phyloP scores from a whole-genome alignment of 2,888 invertebrate species.

The Drosophila peninsularis region DNA sequence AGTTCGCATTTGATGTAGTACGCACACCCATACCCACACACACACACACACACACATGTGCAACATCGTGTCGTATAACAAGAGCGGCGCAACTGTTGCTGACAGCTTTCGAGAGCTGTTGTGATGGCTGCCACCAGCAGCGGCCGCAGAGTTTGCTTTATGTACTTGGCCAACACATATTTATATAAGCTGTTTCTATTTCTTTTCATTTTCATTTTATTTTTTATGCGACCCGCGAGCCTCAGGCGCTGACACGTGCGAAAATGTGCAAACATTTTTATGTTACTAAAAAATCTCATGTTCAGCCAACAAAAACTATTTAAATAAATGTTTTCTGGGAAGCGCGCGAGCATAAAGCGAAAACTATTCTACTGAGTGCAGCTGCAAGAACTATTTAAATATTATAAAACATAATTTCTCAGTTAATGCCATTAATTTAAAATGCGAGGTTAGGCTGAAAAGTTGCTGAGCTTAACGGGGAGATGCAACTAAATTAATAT shows the following conservation, averaged over 20 bases:
- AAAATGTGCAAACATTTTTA: not conserved
- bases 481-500: too few relatives aligned
- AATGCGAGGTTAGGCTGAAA: not conserved
- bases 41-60: constrained; percentile 27
- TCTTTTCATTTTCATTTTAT: not conserved
- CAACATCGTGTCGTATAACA: constrained; percentile 46
- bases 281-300: not conserved
- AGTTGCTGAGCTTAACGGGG: not conserved
- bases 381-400: not conserved
- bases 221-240: not conserved
- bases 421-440: not conserved
- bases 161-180: constrained; percentile 12
- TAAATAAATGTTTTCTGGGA: not conserved
- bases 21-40: constrained; percentile 2
- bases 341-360: not conserved
- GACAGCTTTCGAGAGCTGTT: constrained; percentile 55
- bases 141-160: constrained; percentile 20
- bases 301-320: not conserved
- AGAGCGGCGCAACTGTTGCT: constrained; percentile 66
- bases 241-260: constrained; percentile 38
- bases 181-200: constrained; percentile 14
- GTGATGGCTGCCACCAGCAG: constrained; percentile 60
- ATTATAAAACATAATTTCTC: not conserved
- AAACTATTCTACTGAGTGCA: not conserved
- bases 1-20: constrained; percentile 35